phyloP scores from a whole-genome alignment of 2,888 invertebrate genomes.

The Mycalesis mineus region DNA sequence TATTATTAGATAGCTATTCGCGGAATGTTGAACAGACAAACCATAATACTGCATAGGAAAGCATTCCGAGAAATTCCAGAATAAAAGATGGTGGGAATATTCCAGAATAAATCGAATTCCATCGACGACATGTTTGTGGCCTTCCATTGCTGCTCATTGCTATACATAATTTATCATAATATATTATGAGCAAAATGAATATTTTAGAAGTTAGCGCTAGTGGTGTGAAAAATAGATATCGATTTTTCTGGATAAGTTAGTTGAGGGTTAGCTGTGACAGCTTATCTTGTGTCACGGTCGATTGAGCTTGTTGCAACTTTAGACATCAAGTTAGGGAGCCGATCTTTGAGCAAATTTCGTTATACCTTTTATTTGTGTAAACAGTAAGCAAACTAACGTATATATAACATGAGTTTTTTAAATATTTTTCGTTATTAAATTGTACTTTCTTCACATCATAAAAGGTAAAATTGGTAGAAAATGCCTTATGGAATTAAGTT shows the following conservation, averaged over 20 bases:
- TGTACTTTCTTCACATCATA: no score
- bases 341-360: no score
- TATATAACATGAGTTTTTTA: no score
- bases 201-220: not conserved
- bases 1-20: not conserved
- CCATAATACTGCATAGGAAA: not conserved
- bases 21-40: not conserved
- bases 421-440: no score
- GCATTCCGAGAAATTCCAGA: slow-evolving; percentile 2
- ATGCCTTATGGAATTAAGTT: no score
- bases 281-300: no score
- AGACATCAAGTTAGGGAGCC: no score
- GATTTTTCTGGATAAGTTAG: not conserved
- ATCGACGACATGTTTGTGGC: not conserved
- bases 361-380: no score
- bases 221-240: not conserved
- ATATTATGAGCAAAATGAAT: not conserved
- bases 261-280: no score
- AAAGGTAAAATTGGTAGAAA: no score
- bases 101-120: not conserved
- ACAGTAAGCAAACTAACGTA: no score
- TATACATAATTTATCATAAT: not conserved
- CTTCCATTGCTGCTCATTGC: not conserved
- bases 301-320: no score
- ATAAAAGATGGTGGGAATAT: slow-evolving; percentile 3